These are phyloP conservation scores for Catostomus latipinnis DNA, from an alignment of 2,797 vertebrate genomes.

Conservation along the genomic window DNA sequence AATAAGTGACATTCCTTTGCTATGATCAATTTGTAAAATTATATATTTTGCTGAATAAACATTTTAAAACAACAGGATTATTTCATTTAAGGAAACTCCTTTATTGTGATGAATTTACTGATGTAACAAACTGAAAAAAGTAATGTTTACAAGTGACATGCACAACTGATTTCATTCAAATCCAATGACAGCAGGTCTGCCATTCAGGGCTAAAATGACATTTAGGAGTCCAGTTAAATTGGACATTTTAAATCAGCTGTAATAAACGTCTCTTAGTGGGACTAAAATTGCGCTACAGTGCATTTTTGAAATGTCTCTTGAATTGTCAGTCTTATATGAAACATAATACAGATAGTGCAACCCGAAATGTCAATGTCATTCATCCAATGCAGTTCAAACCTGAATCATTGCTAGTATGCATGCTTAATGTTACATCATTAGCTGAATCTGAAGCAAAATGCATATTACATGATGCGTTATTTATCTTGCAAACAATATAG, in stretches of 20 bases:
- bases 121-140: constrained; percentile 2
- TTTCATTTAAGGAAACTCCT: neutral
- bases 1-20: neutral
- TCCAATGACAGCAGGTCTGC: neutral
- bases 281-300: neutral
- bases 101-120: constrained; percentile 21
- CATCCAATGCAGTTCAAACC: neutral
- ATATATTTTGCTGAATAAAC: constrained; percentile 36
- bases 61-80: constrained; percentile 1
- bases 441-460: neutral
- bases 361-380: too few relatives aligned
- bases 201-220: neutral
- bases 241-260: too few relatives aligned
- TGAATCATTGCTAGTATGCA: constrained; percentile 2
- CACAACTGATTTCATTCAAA: neutral
- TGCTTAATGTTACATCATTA: constrained; percentile 1
- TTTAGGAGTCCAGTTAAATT: neutral
- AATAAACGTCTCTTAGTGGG: too few relatives aligned
- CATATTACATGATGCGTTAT: neutral
- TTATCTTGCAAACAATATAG: neutral
- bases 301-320: neutral
- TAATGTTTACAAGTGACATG: neutral
- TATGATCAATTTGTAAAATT: neutral
- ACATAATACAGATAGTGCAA: too few relatives aligned
- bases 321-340: too few relatives aligned